These are phyloP conservation scores for Polietes domitor DNA, from an alignment of 2,888 invertebrate genomes.

Conservation along the genomic window DNA sequence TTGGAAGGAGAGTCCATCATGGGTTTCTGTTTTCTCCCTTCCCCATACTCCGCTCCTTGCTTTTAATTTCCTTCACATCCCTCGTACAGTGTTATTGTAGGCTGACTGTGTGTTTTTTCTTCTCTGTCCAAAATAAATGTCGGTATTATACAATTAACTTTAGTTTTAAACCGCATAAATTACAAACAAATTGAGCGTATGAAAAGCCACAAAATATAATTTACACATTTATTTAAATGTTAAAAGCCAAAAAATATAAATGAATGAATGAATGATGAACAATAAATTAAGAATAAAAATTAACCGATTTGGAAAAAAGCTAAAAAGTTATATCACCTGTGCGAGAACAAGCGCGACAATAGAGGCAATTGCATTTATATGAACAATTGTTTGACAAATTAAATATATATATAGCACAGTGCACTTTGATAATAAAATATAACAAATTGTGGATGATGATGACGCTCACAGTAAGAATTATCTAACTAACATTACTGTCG, in stretches of 20 bases:
- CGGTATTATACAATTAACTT: conserved; percentile 47
- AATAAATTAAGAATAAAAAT: background rate
- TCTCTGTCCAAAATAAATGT: background rate
- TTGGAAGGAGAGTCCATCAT: too few species aligned
- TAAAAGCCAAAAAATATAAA: background rate
- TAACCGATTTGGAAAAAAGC: background rate
- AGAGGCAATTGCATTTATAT: too few species aligned
- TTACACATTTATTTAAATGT: conserved; percentile 33
- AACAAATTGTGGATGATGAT: too few species aligned
- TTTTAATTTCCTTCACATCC: background rate
- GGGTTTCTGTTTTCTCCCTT: too few species aligned
- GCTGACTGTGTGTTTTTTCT: background rate
- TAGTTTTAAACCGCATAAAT: conserved; percentile 47
- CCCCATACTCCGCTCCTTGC: too few species aligned
- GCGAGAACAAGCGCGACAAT: background rate
- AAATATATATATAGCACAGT: too few species aligned
- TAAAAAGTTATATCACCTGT: background rate
- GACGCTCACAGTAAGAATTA: too few species aligned
- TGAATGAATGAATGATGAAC: background rate
- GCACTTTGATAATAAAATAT: too few species aligned
- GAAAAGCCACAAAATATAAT: conserved; percentile 53
- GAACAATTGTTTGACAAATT: too few species aligned
- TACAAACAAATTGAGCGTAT: conserved; percentile 53
- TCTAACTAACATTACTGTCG: too few species aligned
- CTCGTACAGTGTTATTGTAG: background rate